Evolutionary conservation across 2,888 invertebrate species (phyloP).

Genomic region (Melipona bicolor): DNA sequence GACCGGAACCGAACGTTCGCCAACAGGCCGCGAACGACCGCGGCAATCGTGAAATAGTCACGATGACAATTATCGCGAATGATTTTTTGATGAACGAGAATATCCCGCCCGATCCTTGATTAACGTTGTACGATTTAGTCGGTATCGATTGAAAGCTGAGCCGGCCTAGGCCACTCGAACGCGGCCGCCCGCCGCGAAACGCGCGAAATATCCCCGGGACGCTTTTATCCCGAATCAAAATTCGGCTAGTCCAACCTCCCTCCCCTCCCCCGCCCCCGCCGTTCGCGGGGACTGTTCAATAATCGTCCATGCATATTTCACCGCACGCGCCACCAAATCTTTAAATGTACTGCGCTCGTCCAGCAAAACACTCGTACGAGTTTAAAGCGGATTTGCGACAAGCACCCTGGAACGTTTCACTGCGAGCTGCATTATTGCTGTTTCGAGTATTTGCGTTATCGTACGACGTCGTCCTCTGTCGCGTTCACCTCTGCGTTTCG

Average conservation of each 20-base stretch:
- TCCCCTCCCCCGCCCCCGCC: background rate
- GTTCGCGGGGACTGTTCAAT: conserved; percentile 67
- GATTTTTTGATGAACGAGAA: conserved; percentile 25
- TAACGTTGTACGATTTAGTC: conserved; percentile 19
- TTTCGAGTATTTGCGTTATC: conserved; percentile 34
- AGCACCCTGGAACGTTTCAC: conserved; percentile 10
- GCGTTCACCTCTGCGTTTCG: background rate
- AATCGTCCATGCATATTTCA: conserved; percentile 72
- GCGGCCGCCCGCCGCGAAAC: conserved; percentile 17
- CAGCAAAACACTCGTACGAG: conserved; percentile 63
- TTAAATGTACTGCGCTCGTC: conserved; percentile 64
- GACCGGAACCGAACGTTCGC: background rate
- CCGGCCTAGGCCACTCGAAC: background rate
- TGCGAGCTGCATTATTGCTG: conserved; percentile 16
- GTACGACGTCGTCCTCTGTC: background rate
- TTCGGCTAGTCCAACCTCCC: conserved; percentile 27
- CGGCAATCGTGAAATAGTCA: conserved; percentile 32
- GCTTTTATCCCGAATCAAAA: conserved; percentile 68
- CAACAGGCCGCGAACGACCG: background rate
- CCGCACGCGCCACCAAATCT: conserved; percentile 68
- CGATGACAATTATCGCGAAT: conserved; percentile 13
- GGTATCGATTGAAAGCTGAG: conserved; percentile 38
- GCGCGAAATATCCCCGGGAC: conserved; percentile 38
- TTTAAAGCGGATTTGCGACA: conserved; percentile 69
- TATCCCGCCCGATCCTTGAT: background rate